Base-by-base conservation (phyloP, 2,113 vertebrate species). In the Cyprinodon tularosa region DNA sequence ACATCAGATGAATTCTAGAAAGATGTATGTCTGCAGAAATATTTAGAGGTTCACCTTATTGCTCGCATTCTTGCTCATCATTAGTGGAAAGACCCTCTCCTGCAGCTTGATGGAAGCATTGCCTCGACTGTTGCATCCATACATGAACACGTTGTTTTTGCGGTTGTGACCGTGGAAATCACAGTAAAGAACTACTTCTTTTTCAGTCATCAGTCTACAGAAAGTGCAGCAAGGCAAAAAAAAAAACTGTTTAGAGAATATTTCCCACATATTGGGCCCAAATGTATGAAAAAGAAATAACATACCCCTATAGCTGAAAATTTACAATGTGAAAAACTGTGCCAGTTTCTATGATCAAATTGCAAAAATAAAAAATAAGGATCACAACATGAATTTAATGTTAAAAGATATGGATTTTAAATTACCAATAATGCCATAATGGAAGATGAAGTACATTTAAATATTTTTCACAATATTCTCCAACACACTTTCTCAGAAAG, bases 161-260 rank as follows among this genome's bases (percentile, higher is more conserved):
- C 95, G 93, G 79, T 94, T 98, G 91, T 99, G 97, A 3, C 97
- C 97, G 0, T 99, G 98, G 90, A 98, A 96, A 72, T 99, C 96
- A 0, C 97, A 99, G 71, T 97, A 99, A 38, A 98, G 88, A 82
- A 96, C 83, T 22, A 98, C 94, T 29, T 98, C 96, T 71, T 73
- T 92, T 88, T 97, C 95, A 0, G 88, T 89, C 85, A 96, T 78
- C 71, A 97, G 73, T 81, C 97, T 98, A 79, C 3, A 45, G 59
- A 59, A 72, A 63, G 11, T 0, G 0, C 0, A 0, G 44, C 13
- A 50, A 29, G 29, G 29, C 29, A 29, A 29, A 14, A 67, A 66
- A n/a, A 77, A 39, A 74, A 10, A 13, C 11, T 59, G 48, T 53
- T 53, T 20, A 17, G 50, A 53, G 17, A 17, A 29, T 29, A 29